A percentile compares a stretch with the other conserved stretches of the same genome.
Evolutionary conservation across 2,888 invertebrate species (phyloP).

Genomic region (Junonia oenone): DNA sequence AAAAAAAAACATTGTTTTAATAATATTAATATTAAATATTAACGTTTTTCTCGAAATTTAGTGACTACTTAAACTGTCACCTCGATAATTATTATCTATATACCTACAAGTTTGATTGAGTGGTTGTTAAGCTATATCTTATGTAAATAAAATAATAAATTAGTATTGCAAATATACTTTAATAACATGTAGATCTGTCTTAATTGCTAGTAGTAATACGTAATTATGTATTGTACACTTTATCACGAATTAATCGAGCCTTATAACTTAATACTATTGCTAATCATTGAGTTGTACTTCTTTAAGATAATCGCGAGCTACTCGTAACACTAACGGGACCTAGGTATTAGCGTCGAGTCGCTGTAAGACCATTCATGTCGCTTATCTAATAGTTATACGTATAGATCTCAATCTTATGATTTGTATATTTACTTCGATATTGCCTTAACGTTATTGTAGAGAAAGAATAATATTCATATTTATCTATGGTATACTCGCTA

Average conservation of each 20-base stretch:
- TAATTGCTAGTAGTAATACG: slow-evolving; percentile 8
- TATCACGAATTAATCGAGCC: slow-evolving; percentile 21
- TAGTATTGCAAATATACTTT: slow-evolving; percentile 3
- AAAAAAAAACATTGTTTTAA: too few species aligned
- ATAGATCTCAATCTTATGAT: slow-evolving; percentile 19
- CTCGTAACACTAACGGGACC: slow-evolving; percentile 22
- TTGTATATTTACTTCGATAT: slow-evolving; percentile 8
- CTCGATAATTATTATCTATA: not conserved
- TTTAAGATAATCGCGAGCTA: slow-evolving; percentile 14
- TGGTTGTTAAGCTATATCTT: slow-evolving; percentile 5
- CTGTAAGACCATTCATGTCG: slow-evolving; percentile 9
- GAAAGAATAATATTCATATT: not conserved
- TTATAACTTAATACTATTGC: slow-evolving; percentile 26
- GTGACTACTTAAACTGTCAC: not conserved
- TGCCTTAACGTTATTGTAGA: not conserved
- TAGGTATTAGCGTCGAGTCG: slow-evolving; percentile 15
- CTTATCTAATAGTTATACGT: slow-evolving; percentile 16
- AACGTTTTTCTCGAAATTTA: not conserved
- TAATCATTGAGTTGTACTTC: slow-evolving; percentile 19
- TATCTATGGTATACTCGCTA: not conserved
- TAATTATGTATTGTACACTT: slow-evolving; percentile 14
- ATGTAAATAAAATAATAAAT: slow-evolving; percentile 10
- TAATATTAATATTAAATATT: not conserved
- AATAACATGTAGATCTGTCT: slow-evolving; percentile 2
- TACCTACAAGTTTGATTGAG: not conserved